Conservation (phyloP, 92 coral and sea anemone genomes). For the Epizoanthus ramosus region DNA sequence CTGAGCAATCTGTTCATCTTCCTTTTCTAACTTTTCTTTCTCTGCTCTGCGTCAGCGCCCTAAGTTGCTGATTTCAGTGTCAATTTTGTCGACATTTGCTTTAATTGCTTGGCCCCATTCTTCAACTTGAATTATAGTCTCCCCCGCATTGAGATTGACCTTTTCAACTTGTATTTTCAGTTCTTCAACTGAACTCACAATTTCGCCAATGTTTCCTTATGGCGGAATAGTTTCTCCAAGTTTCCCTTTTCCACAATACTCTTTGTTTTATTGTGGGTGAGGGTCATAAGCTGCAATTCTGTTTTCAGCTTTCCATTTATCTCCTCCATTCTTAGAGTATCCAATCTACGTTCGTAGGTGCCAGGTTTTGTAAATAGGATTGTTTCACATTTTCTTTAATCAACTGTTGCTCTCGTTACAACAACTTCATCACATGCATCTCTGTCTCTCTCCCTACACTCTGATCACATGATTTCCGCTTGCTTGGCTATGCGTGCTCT, state of each 20-base stretch:
- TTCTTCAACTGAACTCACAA: slow-evolving; percentile 18
- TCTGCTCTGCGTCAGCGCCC: slow-evolving; percentile 26
- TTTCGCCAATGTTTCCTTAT: slow-evolving; percentile 42
- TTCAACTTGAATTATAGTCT: slow-evolving; percentile 30
- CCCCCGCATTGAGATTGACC: slow-evolving; percentile 42
- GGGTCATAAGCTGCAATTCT: slow-evolving; percentile 32
- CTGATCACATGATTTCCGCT: no score
- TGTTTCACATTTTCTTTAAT: no score
- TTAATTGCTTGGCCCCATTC: slow-evolving; percentile 51
- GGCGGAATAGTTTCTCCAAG: slow-evolving; percentile 33
- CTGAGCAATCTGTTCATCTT: slow-evolving; percentile 27
- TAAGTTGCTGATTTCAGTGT: slow-evolving; percentile 17
- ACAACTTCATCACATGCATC: no score
- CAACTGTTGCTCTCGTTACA: no score
- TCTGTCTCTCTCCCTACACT: no score
- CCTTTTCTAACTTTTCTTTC: slow-evolving; percentile 40
- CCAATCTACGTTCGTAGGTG: neutral
- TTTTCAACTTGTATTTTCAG: slow-evolving; percentile 39
- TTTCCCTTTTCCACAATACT: slow-evolving; percentile 43
- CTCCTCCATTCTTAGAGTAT: slow-evolving; percentile 4
- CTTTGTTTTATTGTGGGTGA: slow-evolving; percentile 19
- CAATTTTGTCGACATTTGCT: slow-evolving; percentile 43
- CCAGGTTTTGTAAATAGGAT: no score
- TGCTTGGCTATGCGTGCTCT: no score
- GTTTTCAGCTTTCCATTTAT: slow-evolving; percentile 33